Evolutionary conservation across 2,113 vertebrate species (phyloP), one percentile per base, ranked within the genome.

Genomic region (Rallus limicola): DNA sequence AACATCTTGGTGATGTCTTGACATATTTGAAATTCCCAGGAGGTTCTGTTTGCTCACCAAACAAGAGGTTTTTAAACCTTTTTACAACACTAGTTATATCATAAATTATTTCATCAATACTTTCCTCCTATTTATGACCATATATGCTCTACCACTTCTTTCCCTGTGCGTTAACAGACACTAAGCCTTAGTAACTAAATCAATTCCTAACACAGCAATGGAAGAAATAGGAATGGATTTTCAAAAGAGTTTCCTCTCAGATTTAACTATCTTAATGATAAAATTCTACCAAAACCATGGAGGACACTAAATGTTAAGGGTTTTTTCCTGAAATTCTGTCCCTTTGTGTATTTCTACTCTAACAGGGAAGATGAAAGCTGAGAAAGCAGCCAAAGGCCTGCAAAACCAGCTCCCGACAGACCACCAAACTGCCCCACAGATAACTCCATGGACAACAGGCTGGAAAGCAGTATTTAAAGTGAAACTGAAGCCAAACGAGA

Each of bases 401-500:
- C 31, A 76, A 68, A 84, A 60, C 0, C 65, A 89, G 55, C 81
- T 92, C 82, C 59, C 17, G 55, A 24, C 12, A 85, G 79, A 74
- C 16, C 65, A 62, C 52, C 76, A 86, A 64, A 74, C 18, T 81
- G 38, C 33, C 75, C 81, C 16, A 1, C 53, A 64, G 55, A n/a
- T 18, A 71, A 81, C 69, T 3, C 63, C 77, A 33, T 1, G 11
- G 63, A 42, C 62, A 87, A 63, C 44, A 88, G 50, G 72, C n/a
- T 83, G 69, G 50, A 92, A 91, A 88, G 63, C 40, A 40, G 52
- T 8, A 13, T 23, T 95, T 95, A 31, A 76, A 75, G 36, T 58
- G 33, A 92, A 91, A 84, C 29, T n/a, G 44, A 82, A 85, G 88
- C 75, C 74, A 95, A 95, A 40, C 31, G 52, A 85, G 55, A 84